phyloP scores from a whole-genome alignment of 1,140 invertebrate species.

The Penaeus chinensis region DNA sequence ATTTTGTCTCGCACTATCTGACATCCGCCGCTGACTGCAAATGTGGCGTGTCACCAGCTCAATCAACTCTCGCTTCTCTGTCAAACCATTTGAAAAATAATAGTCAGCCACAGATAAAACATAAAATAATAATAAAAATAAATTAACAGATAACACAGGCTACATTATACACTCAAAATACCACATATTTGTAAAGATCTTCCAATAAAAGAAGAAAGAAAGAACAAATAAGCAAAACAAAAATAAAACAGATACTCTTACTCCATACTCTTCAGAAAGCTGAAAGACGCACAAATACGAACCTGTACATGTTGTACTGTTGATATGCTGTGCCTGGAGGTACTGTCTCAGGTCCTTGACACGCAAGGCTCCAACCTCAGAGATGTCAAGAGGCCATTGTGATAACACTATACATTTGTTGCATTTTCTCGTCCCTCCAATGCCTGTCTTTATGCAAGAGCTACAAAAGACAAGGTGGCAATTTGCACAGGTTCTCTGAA shows the following conservation, averaged over 20 bases:
- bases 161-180: background rate
- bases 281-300: background rate
- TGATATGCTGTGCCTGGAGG: constrained; percentile 39
- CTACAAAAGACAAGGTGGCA: constrained; percentile 38
- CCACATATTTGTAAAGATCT: no score
- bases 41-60: constrained; percentile 44
- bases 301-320: constrained; percentile 48
- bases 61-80: constrained; percentile 46
- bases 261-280: background rate
- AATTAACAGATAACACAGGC: background rate
- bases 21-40: constrained; percentile 11
- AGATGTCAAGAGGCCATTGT: constrained; percentile 46
- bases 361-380: constrained; percentile 32
- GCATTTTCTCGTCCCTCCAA: constrained; percentile 20
- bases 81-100: background rate
- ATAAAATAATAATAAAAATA: background rate
- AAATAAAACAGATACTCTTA: background rate
- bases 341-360: constrained; percentile 46
- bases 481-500: constrained; percentile 27
- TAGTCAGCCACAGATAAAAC: background rate
- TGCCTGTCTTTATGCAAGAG: constrained; percentile 27
- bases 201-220: no score
- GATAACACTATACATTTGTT: constrained; percentile 46
- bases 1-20: background rate
- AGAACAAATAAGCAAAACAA: no score